These are phyloP conservation scores for Caenorhabditis latens DNA, from an alignment of 1,140 invertebrate species.

Conservation along the genomic window DNA sequence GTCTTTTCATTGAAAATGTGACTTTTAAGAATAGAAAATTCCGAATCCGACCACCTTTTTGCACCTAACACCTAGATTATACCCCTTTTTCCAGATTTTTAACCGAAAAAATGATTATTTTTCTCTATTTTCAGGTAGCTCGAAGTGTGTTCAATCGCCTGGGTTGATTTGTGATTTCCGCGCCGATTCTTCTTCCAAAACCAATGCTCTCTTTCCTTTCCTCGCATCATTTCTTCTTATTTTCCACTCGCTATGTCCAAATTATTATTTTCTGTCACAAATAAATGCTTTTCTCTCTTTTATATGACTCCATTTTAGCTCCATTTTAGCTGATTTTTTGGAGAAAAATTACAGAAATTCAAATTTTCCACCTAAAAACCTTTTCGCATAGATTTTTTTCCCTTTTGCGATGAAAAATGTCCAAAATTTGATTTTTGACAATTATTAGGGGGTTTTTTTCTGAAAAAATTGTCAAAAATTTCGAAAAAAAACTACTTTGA, in stretches of 20 bases:
- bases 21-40: constrained; percentile 57
- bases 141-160: constrained; percentile 49
- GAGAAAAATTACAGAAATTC: no score
- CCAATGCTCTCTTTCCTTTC: constrained; percentile 10
- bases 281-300: neutral
- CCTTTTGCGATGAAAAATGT: no score
- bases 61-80: constrained; percentile 27
- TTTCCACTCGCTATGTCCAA: neutral
- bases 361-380: no score
- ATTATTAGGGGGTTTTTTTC: no score
- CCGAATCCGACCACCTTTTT: constrained; percentile 12
- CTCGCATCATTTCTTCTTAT: neutral
- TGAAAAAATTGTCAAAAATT: no score
- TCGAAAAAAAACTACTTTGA: no score
- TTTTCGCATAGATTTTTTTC: no score
- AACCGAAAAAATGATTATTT: neutral
- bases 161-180: constrained; percentile 38
- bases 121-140: constrained; percentile 32
- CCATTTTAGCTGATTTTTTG: no score
- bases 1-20: constrained; percentile 92
- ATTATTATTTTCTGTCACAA: neutral
- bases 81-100: neutral
- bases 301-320: no score
- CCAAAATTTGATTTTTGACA: no score
- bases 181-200: neutral